A percentile compares a stretch with the other conserved stretches of the same genome.
phyloP scores from a whole-genome alignment of 2,888 invertebrate genomes.

The Gnatocerus cornutus region DNA sequence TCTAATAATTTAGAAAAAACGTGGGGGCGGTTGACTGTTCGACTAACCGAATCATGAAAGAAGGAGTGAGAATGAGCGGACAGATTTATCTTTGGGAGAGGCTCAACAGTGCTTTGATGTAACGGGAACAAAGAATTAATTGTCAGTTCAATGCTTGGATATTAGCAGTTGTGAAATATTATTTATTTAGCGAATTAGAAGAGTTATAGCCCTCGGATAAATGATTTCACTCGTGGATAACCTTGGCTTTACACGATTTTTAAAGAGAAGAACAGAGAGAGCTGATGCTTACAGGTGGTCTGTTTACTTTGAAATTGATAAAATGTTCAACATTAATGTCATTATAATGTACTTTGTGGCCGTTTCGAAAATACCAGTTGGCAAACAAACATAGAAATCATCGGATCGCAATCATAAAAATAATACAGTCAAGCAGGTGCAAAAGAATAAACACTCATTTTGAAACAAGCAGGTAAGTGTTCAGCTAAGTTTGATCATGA shows the following conservation, averaged over 20 bases:
- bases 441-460: too few relatives aligned
- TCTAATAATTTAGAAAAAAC: constrained; percentile 5
- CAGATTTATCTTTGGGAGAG: neutral
- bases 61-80: neutral
- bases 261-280: neutral
- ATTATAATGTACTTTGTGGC: neutral
- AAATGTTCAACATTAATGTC: neutral
- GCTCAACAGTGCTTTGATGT: neutral
- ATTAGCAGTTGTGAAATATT: neutral
- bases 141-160: too few relatives aligned
- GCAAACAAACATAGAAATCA: too few relatives aligned
- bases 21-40: constrained; percentile 6
- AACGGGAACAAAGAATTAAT: neutral
- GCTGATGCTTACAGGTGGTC: neutral
- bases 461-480: too few relatives aligned
- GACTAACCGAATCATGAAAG: neutral
- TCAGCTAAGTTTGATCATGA: too few relatives aligned
- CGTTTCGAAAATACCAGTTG: neutral
- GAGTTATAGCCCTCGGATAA: constrained; percentile 37
- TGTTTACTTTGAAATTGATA: constrained; percentile 2
- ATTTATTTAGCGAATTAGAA: constrained; percentile 40
- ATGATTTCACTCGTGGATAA: constrained; percentile 45
- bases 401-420: too few relatives aligned
- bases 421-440: too few relatives aligned
- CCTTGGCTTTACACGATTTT: constrained; percentile 44